These are phyloP conservation scores for Anas bahamensis DNA, from an alignment of 2,797 vertebrate species.

Conservation along the genomic window DNA sequence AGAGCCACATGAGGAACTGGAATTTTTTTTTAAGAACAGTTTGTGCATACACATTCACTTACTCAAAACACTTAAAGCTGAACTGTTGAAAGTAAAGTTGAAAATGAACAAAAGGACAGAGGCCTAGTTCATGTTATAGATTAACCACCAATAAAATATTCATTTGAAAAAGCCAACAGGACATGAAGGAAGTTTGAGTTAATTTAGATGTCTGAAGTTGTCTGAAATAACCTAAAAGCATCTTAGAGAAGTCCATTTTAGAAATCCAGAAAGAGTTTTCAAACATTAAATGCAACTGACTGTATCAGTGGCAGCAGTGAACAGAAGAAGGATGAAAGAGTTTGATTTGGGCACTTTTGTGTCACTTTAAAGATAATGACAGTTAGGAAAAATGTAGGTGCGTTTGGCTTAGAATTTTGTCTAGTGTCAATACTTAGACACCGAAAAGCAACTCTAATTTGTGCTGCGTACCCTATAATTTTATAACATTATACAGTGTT, in stretches of 20 bases:
- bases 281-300: neutral
- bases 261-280: neutral
- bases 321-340: neutral
- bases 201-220: neutral
- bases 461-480: neutral
- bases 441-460: neutral
- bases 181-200: neutral
- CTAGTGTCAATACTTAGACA: neutral
- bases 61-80: neutral
- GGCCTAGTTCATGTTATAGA: neutral
- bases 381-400: neutral
- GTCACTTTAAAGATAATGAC: neutral
- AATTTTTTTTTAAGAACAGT: accelerated
- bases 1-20: neutral
- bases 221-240: neutral
- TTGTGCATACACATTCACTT: neutral
- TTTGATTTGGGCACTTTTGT: neutral
- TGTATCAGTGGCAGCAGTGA: neutral
- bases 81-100: neutral
- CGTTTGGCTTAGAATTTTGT: neutral
- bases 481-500: neutral
- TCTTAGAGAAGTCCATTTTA: neutral
- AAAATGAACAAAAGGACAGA: neutral
- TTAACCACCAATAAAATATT: neutral
- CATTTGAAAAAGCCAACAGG: neutral